Percentiles rank a stretch among this genome's conserved stretches.
phyloP scores from a whole-genome alignment of 2,888 invertebrate genomes.

The Endomychus coccineus region DNA sequence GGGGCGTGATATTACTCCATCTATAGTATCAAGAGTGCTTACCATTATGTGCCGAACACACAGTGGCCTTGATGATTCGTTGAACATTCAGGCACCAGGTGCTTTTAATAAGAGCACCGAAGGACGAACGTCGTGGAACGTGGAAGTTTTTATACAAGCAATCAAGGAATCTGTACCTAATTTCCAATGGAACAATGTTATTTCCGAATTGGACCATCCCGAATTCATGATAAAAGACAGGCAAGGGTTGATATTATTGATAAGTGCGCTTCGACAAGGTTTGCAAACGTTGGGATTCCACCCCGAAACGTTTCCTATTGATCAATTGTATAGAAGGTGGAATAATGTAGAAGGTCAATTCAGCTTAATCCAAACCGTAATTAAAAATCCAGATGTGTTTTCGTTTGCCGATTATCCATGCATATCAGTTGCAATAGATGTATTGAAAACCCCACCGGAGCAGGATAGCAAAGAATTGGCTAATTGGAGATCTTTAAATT shows the following conservation, averaged over 20 bases:
- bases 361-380: constrained; percentile 75
- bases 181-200: constrained; percentile 88
- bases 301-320: constrained; percentile 75
- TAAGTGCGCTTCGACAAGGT: constrained; percentile 75
- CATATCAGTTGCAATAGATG: constrained; percentile 77
- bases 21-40: constrained; percentile 77
- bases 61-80: constrained; percentile 59
- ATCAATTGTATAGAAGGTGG: constrained; percentile 87
- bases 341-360: constrained; percentile 89
- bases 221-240: constrained; percentile 86
- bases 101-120: constrained; percentile 47
- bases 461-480: constrained; percentile 88
- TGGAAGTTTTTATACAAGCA: constrained; percentile 89
- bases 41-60: constrained; percentile 83
- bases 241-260: constrained; percentile 72
- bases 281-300: constrained; percentile 66
- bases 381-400: constrained; percentile 89
- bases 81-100: constrained; percentile 52
- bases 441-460: constrained; percentile 90
- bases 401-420: constrained; percentile 89
- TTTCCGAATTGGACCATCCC: constrained; percentile 82
- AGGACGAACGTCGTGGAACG: constrained; percentile 71
- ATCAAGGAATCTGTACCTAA: constrained; percentile 81
- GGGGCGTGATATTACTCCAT: constrained; percentile 72
- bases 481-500: constrained; percentile 88